Conservation (phyloP, 1,140 invertebrate genomes). For the Antheraea pernyi region DNA sequence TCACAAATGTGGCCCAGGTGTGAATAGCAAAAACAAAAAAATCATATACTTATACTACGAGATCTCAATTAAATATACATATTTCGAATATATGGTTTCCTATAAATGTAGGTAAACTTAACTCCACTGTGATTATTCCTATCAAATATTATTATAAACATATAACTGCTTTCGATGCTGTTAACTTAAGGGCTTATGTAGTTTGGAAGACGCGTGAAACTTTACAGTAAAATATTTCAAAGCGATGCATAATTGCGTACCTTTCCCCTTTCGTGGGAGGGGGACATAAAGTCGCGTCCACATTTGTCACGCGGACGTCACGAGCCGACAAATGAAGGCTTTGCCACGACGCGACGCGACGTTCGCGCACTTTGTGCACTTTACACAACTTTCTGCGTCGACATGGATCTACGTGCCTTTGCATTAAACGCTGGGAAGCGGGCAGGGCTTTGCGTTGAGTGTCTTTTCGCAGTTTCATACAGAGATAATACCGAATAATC, state of each 20-base stretch:
- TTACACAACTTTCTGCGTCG: slow-evolving; percentile 70
- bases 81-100: too few species aligned
- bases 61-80: too few species aligned
- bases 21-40: too few species aligned
- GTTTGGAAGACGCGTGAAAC: slow-evolving; percentile 23
- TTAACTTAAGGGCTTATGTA: background rate
- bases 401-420: slow-evolving; percentile 64
- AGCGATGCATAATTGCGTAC: slow-evolving; percentile 58
- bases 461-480: slow-evolving; percentile 67
- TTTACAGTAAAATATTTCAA: slow-evolving; percentile 62
- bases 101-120: too few species aligned
- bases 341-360: slow-evolving; percentile 60
- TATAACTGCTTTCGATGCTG: too few species aligned
- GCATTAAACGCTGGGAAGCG: slow-evolving; percentile 69
- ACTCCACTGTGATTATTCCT: too few species aligned
- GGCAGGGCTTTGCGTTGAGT: slow-evolving; percentile 58
- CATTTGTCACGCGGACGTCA: slow-evolving; percentile 75
- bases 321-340: slow-evolving; percentile 77
- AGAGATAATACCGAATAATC: slow-evolving; percentile 58
- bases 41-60: too few species aligned
- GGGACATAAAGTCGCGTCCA: slow-evolving; percentile 65
- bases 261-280: slow-evolving; percentile 36
- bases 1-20: too few species aligned
- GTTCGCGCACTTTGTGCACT: slow-evolving; percentile 74
- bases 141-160: too few species aligned